These are phyloP conservation scores for Caenorhabditis japonica DNA, from an alignment of 2,888 invertebrate genomes.

Conservation along the genomic window DNA sequence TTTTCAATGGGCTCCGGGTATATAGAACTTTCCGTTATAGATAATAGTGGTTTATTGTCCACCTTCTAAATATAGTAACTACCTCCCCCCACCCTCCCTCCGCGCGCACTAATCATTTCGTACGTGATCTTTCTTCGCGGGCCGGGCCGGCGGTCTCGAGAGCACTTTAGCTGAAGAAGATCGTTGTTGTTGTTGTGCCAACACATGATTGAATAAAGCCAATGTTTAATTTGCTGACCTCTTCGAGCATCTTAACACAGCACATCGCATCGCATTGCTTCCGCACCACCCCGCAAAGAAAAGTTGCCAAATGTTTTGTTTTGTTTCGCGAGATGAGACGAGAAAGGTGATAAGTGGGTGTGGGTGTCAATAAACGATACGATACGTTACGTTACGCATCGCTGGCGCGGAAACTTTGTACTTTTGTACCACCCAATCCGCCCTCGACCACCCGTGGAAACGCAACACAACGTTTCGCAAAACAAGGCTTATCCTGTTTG, in stretches of 20 bases:
- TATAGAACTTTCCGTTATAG: too few species aligned
- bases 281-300: background rate
- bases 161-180: slow-evolving; percentile 33
- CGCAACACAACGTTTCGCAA: too few species aligned
- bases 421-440: slow-evolving; percentile 31
- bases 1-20: too few species aligned
- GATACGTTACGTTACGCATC: slow-evolving; percentile 45
- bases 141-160: slow-evolving; percentile 33
- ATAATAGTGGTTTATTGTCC: too few species aligned
- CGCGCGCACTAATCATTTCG: slow-evolving; percentile 36
- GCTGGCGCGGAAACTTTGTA: slow-evolving; percentile 29
- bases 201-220: slow-evolving; percentile 21
- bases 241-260: slow-evolving; percentile 35
- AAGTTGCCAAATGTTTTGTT: slow-evolving; percentile 31
- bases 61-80: too few species aligned
- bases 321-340: slow-evolving; percentile 7
- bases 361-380: slow-evolving; percentile 31
- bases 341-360: slow-evolving; percentile 41
- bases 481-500: slow-evolving; percentile 47
- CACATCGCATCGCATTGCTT: too few species aligned
- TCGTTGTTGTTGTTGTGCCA: slow-evolving; percentile 41
- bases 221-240: slow-evolving; percentile 50
- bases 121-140: too few species aligned
- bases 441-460: background rate
- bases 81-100: too few species aligned